A percentile compares a stretch with the other conserved stretches of the same genome.
These are phyloP conservation scores for Drepana falcataria DNA, from an alignment of 2,888 invertebrate genomes.

Conservation along the genomic window DNA sequence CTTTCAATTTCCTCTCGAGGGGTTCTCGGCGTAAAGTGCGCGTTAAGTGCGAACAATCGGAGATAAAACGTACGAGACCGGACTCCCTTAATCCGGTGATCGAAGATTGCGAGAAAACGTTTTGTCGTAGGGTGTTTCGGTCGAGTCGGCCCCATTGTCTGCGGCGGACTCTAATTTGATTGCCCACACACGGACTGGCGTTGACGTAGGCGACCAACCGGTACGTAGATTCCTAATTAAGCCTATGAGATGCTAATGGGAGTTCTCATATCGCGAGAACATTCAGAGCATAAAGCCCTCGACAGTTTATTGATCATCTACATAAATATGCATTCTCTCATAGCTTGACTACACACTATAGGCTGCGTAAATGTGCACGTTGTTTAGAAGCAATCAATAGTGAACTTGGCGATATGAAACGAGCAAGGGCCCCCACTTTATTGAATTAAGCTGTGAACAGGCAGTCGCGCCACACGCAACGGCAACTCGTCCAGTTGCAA, in stretches of 20 bases:
- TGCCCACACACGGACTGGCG: conserved; percentile 59
- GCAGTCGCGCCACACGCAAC: conserved; percentile 60
- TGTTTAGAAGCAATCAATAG: conserved; percentile 51
- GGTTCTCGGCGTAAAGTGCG: conserved; percentile 76
- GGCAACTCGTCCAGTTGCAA: conserved; percentile 53
- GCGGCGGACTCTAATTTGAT: conserved; percentile 65
- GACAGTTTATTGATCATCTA: conserved; percentile 36
- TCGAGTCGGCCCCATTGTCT: conserved; percentile 66
- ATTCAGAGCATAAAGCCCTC: conserved; percentile 27
- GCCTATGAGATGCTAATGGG: conserved; percentile 65
- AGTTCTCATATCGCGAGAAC: conserved; percentile 57
- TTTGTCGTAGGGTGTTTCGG: conserved; percentile 76
- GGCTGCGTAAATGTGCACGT: conserved; percentile 21
- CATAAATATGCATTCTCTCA: conserved; percentile 40
- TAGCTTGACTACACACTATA: conserved; percentile 26
- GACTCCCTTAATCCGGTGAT: conserved; percentile 78
- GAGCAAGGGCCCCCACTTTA: conserved; percentile 45
- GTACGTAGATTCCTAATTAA: conserved; percentile 66
- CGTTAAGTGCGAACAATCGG: conserved; percentile 78
- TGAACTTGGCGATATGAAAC: conserved; percentile 40
- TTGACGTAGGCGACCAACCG: conserved; percentile 56
- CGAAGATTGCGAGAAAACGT: conserved; percentile 78
- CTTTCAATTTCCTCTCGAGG: conserved; percentile 78
- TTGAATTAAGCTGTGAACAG: conserved; percentile 50
- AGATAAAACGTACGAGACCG: conserved; percentile 78